Evolutionary conservation across 2,113 vertebrate species (phyloP).

Genomic region (Menura novaehollandiae): DNA sequence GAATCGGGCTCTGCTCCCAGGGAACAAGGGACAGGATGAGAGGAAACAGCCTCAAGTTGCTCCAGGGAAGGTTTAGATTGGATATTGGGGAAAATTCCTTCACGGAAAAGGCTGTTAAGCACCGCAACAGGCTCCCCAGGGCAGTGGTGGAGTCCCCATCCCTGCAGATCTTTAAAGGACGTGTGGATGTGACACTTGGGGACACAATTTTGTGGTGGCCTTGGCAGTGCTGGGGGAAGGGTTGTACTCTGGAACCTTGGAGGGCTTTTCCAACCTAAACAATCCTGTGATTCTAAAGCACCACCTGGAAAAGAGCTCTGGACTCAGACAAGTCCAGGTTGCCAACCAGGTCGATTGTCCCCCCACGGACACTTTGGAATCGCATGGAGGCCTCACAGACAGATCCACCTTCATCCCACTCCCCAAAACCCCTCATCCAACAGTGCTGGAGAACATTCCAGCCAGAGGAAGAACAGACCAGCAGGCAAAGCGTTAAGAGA

Average conservation of each 20-base stretch:
- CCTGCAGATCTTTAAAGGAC: not conserved
- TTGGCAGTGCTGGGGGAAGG: not conserved
- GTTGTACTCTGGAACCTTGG: not conserved
- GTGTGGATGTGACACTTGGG: rapidly evolving
- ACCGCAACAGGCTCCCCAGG: not conserved
- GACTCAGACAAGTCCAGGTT: rapidly evolving
- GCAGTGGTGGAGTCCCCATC: rapidly evolving
- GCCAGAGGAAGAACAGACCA: not conserved
- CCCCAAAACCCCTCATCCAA: not conserved
- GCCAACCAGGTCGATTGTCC: rapidly evolving
- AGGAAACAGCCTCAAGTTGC: not conserved
- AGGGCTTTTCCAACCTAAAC: not conserved
- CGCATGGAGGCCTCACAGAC: not conserved
- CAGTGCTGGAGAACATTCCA: not conserved
- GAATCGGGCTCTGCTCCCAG: rapidly evolving
- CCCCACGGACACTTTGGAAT: rapidly evolving
- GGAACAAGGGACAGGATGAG: not conserved
- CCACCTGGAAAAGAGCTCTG: not conserved
- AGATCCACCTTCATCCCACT: rapidly evolving
- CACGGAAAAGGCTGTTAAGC: not conserved
- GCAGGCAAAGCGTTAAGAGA: not conserved
- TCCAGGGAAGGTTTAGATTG: not conserved
- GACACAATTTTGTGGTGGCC: not conserved
- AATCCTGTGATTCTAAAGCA: not conserved
- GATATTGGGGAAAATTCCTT: not conserved